phyloP scores from a whole-genome alignment of 2,113 vertebrate genomes.

The Excalfactoria chinensis region DNA sequence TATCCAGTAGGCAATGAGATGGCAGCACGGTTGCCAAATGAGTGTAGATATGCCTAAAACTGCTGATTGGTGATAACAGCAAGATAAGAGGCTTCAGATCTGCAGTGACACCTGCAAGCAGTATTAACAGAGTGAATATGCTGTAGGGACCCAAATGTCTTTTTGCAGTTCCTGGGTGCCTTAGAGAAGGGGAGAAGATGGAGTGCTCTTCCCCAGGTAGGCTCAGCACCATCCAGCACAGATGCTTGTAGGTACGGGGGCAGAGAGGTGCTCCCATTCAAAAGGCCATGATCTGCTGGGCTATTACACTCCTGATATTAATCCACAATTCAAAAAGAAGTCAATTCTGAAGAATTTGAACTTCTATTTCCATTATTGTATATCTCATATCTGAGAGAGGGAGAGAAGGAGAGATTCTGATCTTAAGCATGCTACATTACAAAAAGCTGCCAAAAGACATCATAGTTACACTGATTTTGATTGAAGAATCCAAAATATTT shows the following conservation, averaged over 20 bases:
- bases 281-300: not conserved
- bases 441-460: slow-evolving; percentile 71
- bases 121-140: not conserved
- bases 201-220: not conserved
- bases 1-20: not conserved
- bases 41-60: not conserved
- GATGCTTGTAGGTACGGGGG: not conserved
- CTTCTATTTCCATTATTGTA: not conserved
- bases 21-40: not conserved
- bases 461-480: slow-evolving; percentile 57
- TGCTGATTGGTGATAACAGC: not conserved
- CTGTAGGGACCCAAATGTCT: not conserved
- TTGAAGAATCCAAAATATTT: slow-evolving; percentile 75
- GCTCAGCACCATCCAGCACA: not conserved
- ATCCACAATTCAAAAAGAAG: not conserved
- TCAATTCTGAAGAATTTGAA: not conserved
- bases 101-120: not conserved
- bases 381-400: not conserved
- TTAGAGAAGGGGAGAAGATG: not conserved
- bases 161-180: not conserved
- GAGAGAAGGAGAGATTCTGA: not conserved
- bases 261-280: not conserved
- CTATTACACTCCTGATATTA: not conserved
- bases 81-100: not conserved
- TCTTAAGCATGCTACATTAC: slow-evolving; percentile 5